Evolutionary conservation across 1,140 invertebrate species (phyloP).

Genomic region (Drosophila rufa): DNA sequence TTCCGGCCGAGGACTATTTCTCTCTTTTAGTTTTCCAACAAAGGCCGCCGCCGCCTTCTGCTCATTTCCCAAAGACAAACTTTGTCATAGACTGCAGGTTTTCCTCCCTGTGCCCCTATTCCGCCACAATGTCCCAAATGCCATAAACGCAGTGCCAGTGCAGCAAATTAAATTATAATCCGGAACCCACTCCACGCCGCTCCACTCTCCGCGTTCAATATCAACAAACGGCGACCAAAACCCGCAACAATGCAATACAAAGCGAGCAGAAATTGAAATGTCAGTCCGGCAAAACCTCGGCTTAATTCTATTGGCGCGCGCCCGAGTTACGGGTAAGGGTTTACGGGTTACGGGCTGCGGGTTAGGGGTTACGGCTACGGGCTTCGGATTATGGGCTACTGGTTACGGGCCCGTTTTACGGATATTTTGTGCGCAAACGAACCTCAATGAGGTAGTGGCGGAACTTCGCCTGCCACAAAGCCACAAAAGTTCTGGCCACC

Average conservation of each 20-base stretch:
- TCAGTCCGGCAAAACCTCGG: constrained; percentile 58
- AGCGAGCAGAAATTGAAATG: constrained; percentile 60
- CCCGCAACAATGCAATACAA: constrained; percentile 57
- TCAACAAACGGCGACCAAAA: constrained; percentile 38
- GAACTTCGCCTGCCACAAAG: constrained; percentile 61
- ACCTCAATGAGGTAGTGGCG: constrained; percentile 30
- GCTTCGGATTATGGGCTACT: constrained; percentile 17
- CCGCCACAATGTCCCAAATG: constrained; percentile 12
- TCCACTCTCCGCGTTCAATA: constrained; percentile 19
- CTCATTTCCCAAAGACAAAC: constrained; percentile 63
- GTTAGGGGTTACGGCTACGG: constrained; percentile 11
- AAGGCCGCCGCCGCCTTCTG: constrained; percentile 17
- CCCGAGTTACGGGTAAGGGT: constrained; percentile 1
- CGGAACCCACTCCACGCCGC: constrained; percentile 3
- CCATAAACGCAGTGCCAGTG: constrained; percentile 51
- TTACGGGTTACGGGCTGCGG: constrained; percentile 17
- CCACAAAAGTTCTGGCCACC: constrained; percentile 69
- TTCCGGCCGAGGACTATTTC: constrained; percentile 60
- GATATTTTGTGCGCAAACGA: constrained; percentile 36
- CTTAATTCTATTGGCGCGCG: constrained; percentile 58
- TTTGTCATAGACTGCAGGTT: constrained; percentile 36
- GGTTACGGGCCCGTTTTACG: constrained; percentile 17
- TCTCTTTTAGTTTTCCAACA: constrained; percentile 51
- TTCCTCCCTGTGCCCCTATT: constrained; percentile 5
- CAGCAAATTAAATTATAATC: constrained; percentile 72